phyloP scores from a whole-genome alignment of 2,797 vertebrate species.

The Fratercula arctica region DNA sequence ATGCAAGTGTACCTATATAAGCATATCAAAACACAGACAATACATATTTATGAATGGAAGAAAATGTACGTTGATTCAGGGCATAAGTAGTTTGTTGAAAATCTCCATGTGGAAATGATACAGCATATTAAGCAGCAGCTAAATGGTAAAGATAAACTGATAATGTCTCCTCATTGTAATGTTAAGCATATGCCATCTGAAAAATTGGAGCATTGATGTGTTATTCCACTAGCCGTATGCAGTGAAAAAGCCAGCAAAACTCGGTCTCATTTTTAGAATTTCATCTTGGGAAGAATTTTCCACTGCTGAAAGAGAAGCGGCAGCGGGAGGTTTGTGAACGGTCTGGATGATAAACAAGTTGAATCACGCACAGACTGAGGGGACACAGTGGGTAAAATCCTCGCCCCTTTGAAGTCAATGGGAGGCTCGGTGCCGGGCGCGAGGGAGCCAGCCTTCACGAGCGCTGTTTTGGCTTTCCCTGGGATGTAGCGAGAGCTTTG shows the following conservation, averaged over 20 bases:
- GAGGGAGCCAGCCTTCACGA: not conserved
- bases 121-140: not conserved
- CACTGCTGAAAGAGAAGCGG: not conserved
- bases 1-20: not conserved
- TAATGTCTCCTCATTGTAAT: not conserved
- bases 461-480: not conserved
- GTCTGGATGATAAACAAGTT: not conserved
- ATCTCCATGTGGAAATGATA: not conserved
- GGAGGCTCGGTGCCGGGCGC: accelerated
- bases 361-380: not conserved
- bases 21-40: not conserved
- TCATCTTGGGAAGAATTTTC: slow-evolving; percentile 19
- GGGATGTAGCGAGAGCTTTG: not conserved
- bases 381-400: not conserved
- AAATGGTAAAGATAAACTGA: not conserved
- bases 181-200: not conserved
- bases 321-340: not conserved
- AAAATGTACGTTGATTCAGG: not conserved
- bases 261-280: not conserved
- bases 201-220: not conserved
- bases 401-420: not conserved
- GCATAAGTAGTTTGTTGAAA: not conserved
- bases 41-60: not conserved
- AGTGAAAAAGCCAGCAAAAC: not conserved
- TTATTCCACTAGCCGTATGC: not conserved